Evolutionary conservation across 2,888 invertebrate species (phyloP).

Genomic region (Dolomedes plantarius): DNA sequence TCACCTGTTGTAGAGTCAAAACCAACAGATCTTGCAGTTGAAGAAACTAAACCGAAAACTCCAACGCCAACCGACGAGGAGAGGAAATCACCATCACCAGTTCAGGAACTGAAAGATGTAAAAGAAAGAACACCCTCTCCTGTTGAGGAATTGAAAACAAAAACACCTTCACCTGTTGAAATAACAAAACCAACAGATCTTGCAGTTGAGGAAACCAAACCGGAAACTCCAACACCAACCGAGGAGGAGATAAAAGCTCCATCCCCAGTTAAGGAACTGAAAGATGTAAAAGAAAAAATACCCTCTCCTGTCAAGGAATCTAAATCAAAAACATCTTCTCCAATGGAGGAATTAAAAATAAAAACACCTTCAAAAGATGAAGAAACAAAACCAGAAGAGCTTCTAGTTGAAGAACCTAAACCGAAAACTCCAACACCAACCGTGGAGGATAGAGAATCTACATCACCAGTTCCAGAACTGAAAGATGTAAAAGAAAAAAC

Average conservation of each 20-base stretch:
- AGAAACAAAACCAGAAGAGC: too few species aligned
- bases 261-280: neutral
- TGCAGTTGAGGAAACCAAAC: neutral
- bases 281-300: neutral
- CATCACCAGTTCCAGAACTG: too few species aligned
- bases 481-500: neutral
- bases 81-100: too few species aligned
- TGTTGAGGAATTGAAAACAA: neutral
- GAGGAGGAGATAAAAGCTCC: neutral
- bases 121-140: too few species aligned
- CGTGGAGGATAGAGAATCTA: too few species aligned
- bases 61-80: neutral
- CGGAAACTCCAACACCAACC: neutral
- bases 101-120: neutral
- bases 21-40: too few species aligned
- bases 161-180: too few species aligned
- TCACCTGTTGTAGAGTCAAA: neutral
- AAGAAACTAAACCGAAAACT: neutral
- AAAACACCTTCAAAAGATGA: neutral
- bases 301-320: neutral
- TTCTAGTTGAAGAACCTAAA: neutral
- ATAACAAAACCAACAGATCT: too few species aligned
- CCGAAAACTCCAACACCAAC: neutral
- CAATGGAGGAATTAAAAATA: neutral
- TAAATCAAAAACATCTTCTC: neutral